Percentiles rank a stretch among this genome's conserved stretches.
phyloP scores from a whole-genome alignment of 2,888 invertebrate species.

The Chromoteleia sp. region DNA sequence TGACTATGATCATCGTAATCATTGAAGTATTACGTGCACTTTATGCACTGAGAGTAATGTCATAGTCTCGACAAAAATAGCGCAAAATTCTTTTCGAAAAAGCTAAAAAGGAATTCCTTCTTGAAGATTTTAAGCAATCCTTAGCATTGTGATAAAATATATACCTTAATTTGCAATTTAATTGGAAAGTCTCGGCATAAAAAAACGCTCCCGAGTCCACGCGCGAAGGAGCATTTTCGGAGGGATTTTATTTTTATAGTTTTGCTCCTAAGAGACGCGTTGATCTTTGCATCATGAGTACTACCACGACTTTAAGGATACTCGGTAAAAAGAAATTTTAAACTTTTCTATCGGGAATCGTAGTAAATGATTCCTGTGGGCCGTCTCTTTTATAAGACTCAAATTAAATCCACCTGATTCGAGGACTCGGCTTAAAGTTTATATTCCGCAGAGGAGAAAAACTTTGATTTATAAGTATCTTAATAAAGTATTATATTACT shows the following conservation, averaged over 20 bases:
- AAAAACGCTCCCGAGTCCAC: slow-evolving; percentile 20
- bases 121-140: slow-evolving; percentile 54
- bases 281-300: slow-evolving; percentile 60
- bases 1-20: not conserved
- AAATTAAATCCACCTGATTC: slow-evolving; percentile 44
- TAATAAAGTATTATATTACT: no score
- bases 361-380: slow-evolving; percentile 39
- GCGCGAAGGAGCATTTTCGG: slow-evolving; percentile 42
- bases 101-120: slow-evolving; percentile 48
- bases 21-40: not conserved
- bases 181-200: slow-evolving; percentile 72
- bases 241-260: slow-evolving; percentile 58
- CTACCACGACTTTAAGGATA: slow-evolving; percentile 47
- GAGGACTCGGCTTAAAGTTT: slow-evolving; percentile 8
- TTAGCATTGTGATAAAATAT: slow-evolving; percentile 74
- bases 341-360: slow-evolving; percentile 41
- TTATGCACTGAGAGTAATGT: not conserved
- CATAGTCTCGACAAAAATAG: slow-evolving; percentile 37
- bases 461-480: slow-evolving; percentile 4
- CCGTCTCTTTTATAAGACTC: slow-evolving; percentile 27
- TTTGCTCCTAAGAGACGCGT: slow-evolving; percentile 55
- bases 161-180: slow-evolving; percentile 80
- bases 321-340: slow-evolving; percentile 45
- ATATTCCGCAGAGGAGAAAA: slow-evolving; percentile 9
- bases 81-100: slow-evolving; percentile 33